Base-by-base conservation (phyloP, 2,113 vertebrate genomes). In the Apodemus speciosus region DNA sequence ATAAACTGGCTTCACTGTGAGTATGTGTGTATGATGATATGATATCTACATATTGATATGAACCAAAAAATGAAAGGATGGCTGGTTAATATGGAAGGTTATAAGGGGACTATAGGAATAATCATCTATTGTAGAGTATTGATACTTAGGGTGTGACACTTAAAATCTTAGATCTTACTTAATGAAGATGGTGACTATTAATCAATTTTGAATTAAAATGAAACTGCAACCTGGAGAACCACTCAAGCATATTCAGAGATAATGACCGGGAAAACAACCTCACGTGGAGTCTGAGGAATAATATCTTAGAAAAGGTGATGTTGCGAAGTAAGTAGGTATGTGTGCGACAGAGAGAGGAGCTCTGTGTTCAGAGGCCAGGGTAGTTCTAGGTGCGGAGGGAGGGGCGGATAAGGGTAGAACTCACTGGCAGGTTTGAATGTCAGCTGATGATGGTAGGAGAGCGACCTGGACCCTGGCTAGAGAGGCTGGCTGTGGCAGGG, bases 121-220 rank as follows among this genome's bases (percentile, higher is more conserved):
- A 71, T 71, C 75, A 62, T 79, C 43, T 9, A 13, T 58, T 92
- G 2, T 60, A 89, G 38, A 92, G 58, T 89, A 64, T 18, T 46
- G 68, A 32, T 76, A n/a, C 7, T 16, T 89, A 13, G 51, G 40
- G 53, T 35, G 0, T 56, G 23, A 85, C 81, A 62, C 15, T 66
- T 56, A n/a, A 43, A 66, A 66, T 16, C 25, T 38, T 7, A 43
- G 27, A 13, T 46, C 32, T 81, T 15, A 35, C 38, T 58, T 40
- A 84, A 32, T 18, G 25, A 62, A 83, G 30, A 90, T 60, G 14
- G 32, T 90, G 53, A 66, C 0, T 21, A 38, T 35, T 90, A 85
- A 94, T 69, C n/a, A 94, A 53, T 87, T 64, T 79, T 85, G 66
- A 46, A 71, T n/a, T 75, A 71, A 89, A 89, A 3, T 40, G 40